A percentile compares a stretch with the other conserved stretches of the same genome.
Evolutionary conservation across 2,888 invertebrate genomes (phyloP).

Genomic region (Metacarcinus magister): DNA sequence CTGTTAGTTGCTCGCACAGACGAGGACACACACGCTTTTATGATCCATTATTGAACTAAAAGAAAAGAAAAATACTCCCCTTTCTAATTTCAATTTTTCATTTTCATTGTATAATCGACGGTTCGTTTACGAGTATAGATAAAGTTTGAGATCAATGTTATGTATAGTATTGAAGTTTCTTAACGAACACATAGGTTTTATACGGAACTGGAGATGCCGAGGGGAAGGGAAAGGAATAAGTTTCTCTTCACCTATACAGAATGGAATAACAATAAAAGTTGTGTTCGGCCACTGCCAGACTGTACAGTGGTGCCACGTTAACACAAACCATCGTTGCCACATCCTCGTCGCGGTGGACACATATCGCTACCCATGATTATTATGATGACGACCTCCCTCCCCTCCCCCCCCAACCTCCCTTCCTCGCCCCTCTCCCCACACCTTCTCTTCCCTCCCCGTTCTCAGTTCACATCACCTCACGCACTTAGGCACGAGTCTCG

Average conservation of each 20-base stretch:
- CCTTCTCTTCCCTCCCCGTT: neutral
- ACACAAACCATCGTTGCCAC: neutral
- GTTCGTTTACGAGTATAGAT: neutral
- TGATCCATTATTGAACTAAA: neutral
- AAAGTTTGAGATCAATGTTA: neutral
- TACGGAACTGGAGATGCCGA: neutral
- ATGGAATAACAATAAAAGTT: neutral
- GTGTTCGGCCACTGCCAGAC: neutral
- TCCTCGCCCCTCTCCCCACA: neutral
- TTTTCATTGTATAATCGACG: neutral
- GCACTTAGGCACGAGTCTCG: slow-evolving; percentile 67
- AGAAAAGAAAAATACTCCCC: neutral
- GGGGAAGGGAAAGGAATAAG: neutral
- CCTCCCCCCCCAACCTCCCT: neutral
- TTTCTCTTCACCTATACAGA: neutral
- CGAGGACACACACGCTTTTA: neutral
- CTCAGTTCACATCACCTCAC: slow-evolving; percentile 55
- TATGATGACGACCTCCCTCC: neutral
- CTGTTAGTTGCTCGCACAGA: neutral
- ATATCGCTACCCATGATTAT: neutral
- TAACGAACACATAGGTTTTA: neutral
- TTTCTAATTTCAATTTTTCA: neutral
- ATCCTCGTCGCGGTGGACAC: neutral
- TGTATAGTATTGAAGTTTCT: neutral
- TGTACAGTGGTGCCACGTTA: neutral